Base-by-base conservation (phyloP, 37 sponge, comb jelly and placozoan species). In the Spongilla lacustris region DNA sequence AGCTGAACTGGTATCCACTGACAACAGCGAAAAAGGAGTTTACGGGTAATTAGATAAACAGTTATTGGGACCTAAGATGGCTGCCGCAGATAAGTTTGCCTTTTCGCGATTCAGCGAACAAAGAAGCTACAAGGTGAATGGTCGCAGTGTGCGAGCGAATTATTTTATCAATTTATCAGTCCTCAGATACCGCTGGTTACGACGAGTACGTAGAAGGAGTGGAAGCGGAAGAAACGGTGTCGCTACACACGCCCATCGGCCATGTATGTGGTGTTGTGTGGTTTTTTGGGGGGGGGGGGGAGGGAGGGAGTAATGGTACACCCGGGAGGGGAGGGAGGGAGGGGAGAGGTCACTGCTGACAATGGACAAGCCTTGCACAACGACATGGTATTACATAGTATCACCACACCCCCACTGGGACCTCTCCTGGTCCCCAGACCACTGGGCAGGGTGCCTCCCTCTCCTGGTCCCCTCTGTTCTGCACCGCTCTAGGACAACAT, bases 121-220 rank as follows among this genome's bases (percentile, higher is more conserved):
- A 49, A 69, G 94, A 70, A 86, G 87, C 29, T 73, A 80, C 75
- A 81, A 88, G 75, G 88, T 88, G 29, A 66, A 75, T 8, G 30
- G 37, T 13, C n/a, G 0, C 19, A 48, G 0, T 67, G 8, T 71
- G 25, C 23, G 35, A 17, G 68, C 66, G 27, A 28, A 35, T 69
- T 1, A 0, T 34, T 36, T 46, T 5, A 30, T 73, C 69, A 27
- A 50, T 27, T 41, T 10, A 69, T 33, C 67, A 91, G 91, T 36
- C 68, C 8, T 69, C 77, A 13, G 94, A 93, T 80, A 83, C 87
- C 14, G 70, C 76, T 27, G 86, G 87, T 0, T 93, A 93, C 67
- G 94, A 93, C 68, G 90, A 93, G 27, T 86, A 86, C 71, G 87
- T 93, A 0, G 94, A 93, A 31, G 94, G 83, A 32, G 87, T 89